Conservation (phyloP, 2,888 invertebrate genomes). For the Sminthurides aquaticus region DNA sequence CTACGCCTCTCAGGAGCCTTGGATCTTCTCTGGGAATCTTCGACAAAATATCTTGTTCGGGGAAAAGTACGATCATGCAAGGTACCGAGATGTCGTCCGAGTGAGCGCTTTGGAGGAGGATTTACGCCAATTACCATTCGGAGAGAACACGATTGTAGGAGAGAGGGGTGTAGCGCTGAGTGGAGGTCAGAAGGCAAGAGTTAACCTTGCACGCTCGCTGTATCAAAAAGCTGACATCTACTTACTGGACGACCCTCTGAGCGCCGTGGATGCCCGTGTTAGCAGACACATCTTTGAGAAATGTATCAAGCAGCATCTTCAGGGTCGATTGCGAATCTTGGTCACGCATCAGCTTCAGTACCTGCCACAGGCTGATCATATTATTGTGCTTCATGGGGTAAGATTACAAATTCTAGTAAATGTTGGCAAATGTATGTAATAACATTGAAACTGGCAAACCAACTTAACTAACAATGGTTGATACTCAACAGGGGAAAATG, state of each 20-base stretch:
- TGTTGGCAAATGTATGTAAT: too few species aligned
- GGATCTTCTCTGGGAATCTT: constrained; percentile 37
- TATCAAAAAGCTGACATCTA: constrained; percentile 46
- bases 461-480: too few species aligned
- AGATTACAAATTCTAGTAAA: background rate
- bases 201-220: constrained; percentile 46
- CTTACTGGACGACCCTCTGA: constrained; percentile 51
- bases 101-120: constrained; percentile 31
- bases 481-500: constrained; percentile 50
- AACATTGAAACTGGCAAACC: too few species aligned
- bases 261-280: constrained; percentile 49
- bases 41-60: constrained; percentile 39
- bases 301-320: constrained; percentile 47
- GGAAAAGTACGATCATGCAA: constrained; percentile 21
- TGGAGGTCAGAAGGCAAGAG: constrained; percentile 53
- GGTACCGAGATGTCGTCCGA: constrained; percentile 26
- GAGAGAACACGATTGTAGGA: constrained; percentile 52
- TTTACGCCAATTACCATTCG: constrained; percentile 47
- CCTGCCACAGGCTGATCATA: constrained; percentile 38
- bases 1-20: constrained; percentile 39
- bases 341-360: constrained; percentile 72
- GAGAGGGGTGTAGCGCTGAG: constrained; percentile 50
- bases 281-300: constrained; percentile 43
- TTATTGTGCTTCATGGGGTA: constrained; percentile 37
- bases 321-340: constrained; percentile 48